Percentiles rank a stretch among this genome's conserved stretches.
Evolutionary conservation across 2,797 vertebrate genomes (phyloP).

Genomic region (Pyrrhura leucotis): DNA sequence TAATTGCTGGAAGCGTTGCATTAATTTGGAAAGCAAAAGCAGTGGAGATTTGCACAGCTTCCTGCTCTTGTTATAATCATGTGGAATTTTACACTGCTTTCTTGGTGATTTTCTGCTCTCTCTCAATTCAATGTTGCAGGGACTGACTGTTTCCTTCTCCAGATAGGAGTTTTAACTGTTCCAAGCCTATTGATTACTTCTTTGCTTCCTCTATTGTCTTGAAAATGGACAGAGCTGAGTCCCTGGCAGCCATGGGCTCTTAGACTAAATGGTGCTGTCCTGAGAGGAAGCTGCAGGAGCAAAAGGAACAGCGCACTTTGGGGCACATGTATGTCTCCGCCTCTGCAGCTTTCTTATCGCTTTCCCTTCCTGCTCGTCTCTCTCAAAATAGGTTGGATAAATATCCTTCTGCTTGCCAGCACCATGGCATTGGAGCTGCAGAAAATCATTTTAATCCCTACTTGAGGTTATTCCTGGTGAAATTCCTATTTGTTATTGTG

Average conservation of each 20-base stretch:
- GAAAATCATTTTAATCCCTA: accelerated
- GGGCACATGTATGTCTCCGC: neutral
- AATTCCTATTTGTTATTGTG: neutral
- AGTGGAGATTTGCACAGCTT: neutral
- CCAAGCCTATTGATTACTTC: neutral
- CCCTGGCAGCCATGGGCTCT: neutral
- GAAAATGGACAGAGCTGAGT: neutral
- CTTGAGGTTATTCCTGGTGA: neutral
- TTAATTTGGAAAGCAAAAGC: slow-evolving; percentile 29
- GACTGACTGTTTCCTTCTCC: neutral
- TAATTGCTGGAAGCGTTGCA: neutral
- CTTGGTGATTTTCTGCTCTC: neutral
- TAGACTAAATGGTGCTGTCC: neutral
- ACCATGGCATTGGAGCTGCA: neutral
- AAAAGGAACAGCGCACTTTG: neutral
- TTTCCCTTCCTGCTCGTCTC: slow-evolving; percentile 30
- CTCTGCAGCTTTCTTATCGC: slow-evolving; percentile 11
- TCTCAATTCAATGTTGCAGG: accelerated
- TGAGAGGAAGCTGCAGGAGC: slow-evolving; percentile 23
- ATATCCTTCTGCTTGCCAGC: neutral
- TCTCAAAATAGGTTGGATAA: slow-evolving; percentile 62
- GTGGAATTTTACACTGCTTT: neutral
- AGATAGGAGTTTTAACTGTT: neutral
- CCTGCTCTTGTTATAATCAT: neutral
- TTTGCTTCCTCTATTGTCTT: neutral